A percentile compares a stretch with the other conserved stretches of the same genome.
Conservation (phyloP, 2,888 invertebrate species). For the Subacronicta megacephala region DNA sequence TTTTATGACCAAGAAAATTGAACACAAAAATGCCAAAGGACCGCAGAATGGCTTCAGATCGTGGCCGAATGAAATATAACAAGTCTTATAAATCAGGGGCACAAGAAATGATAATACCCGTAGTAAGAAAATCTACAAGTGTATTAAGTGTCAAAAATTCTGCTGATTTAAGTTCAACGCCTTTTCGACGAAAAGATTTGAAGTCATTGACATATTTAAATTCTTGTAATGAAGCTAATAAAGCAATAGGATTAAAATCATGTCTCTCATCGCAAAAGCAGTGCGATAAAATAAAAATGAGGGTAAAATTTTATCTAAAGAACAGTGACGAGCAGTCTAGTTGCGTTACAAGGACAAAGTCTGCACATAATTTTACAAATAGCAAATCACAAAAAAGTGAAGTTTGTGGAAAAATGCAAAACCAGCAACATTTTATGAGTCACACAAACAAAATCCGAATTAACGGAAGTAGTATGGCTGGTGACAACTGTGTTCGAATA, state of each 20-base stretch:
- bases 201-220: slow-evolving; percentile 25
- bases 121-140: slow-evolving; percentile 37
- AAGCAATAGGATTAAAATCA: slow-evolving; percentile 28
- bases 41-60: slow-evolving; percentile 2
- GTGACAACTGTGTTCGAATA: slow-evolving; percentile 20
- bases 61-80: not conserved
- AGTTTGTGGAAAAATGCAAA: not conserved
- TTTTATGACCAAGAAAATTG: not conserved
- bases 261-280: slow-evolving; percentile 42
- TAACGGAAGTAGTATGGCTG: slow-evolving; percentile 25
- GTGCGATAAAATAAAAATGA: slow-evolving; percentile 38
- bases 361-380: slow-evolving; percentile 21
- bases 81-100: slow-evolving; percentile 1
- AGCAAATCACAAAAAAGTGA: slow-evolving; percentile 5
- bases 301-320: slow-evolving; percentile 30
- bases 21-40: slow-evolving; percentile 31
- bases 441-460: slow-evolving; percentile 2
- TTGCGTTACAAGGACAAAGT: slow-evolving; percentile 4
- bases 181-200: slow-evolving; percentile 21
- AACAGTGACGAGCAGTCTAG: slow-evolving; percentile 9
- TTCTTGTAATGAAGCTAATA: slow-evolving; percentile 1
- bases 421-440: not conserved
- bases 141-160: slow-evolving; percentile 8
- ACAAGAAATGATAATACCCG: slow-evolving; percentile 4
- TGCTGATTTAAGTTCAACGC: not conserved